Evolutionary conservation across 2,797 vertebrate species (phyloP).

Genomic region (Borostomias antarcticus): DNA sequence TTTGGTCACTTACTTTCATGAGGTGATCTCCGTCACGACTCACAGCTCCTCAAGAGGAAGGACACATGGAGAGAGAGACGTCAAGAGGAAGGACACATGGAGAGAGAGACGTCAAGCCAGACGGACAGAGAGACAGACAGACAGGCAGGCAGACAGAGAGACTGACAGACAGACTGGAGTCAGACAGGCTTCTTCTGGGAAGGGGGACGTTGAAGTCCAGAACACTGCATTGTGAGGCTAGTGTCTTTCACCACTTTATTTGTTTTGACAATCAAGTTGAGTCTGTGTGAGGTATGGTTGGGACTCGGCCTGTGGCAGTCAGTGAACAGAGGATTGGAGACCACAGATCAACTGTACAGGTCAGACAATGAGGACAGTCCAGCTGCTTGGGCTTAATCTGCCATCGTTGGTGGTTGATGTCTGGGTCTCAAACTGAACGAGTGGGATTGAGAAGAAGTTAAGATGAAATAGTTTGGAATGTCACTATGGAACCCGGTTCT

Average conservation of each 20-base stretch:
- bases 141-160: conserved; percentile 19
- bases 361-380: conserved; percentile 55
- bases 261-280: background rate
- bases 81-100: conserved; percentile 15
- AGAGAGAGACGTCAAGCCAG: conserved; percentile 6
- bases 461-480: conserved; percentile 46
- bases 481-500: conserved; percentile 27
- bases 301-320: conserved; percentile 20
- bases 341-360: conserved; percentile 61
- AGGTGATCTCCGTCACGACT: conserved; percentile 34
- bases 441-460: conserved; percentile 38
- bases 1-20: conserved; percentile 53
- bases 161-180: conserved; percentile 21
- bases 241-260: background rate
- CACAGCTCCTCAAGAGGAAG: conserved; percentile 13
- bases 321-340: conserved; percentile 13
- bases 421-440: background rate
- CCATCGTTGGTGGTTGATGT: background rate
- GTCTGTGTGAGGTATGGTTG: conserved; percentile 12
- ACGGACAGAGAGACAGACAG: conserved; percentile 15
- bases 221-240: background rate
- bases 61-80: conserved; percentile 17
- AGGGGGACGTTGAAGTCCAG: background rate
- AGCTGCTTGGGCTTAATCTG: conserved; percentile 58
- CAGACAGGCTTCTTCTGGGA: conserved; percentile 20